A percentile compares a stretch with the other conserved stretches of the same genome.
These are phyloP conservation scores for Sapayoa aenigma DNA, from an alignment of 2,113 vertebrate species.

Conservation along the genomic window DNA sequence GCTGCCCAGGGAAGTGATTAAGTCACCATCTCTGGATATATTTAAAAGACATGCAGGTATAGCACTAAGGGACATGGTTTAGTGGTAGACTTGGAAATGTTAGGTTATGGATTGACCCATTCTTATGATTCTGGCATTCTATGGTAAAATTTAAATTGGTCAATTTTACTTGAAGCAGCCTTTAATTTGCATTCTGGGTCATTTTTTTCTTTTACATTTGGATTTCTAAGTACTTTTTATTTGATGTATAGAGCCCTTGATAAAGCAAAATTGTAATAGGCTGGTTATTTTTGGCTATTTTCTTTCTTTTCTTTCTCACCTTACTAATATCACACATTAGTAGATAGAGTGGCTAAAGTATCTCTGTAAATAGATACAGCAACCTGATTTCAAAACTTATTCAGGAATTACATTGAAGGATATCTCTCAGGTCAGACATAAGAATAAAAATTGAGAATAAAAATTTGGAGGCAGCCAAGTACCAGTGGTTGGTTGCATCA, in stretches of 20 bases:
- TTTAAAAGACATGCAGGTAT: background rate
- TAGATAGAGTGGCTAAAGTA: background rate
- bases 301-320: background rate
- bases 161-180: background rate
- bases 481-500: background rate
- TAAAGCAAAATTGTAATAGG: background rate
- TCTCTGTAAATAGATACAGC: background rate
- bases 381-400: background rate
- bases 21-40: background rate
- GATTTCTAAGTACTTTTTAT: background rate
- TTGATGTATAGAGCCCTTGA: background rate
- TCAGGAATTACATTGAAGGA: fast-evolving
- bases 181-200: background rate
- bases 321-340: background rate
- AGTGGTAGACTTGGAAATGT: background rate
- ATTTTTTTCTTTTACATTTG: background rate
- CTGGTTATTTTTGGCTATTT: background rate
- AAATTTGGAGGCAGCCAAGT: background rate
- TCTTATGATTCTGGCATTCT: background rate
- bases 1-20: background rate
- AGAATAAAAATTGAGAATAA: background rate
- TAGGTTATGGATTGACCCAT: background rate
- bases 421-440: background rate
- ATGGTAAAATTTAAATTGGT: background rate
- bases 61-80: background rate